Evolutionary conservation across 2,113 vertebrate genomes (phyloP), one percentile per base, ranked within the genome.

Genomic region (Hydropotes inermis): DNA sequence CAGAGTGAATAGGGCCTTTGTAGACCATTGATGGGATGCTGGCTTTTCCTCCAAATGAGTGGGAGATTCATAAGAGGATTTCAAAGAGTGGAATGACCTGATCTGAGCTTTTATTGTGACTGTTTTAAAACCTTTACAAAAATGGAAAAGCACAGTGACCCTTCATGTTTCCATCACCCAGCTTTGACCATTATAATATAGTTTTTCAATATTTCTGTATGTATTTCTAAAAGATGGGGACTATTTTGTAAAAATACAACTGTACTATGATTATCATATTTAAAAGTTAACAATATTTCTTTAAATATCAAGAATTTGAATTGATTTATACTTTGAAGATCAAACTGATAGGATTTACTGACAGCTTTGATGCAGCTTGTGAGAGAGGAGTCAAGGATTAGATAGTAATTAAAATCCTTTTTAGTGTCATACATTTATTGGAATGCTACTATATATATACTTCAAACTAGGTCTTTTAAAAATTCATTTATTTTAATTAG

Each of bases 271-370:
- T 61, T 60, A 45, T 52, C 23, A 6, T 57, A 43, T 79, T 78
- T 84, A 47, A 89, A 97, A 92, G 47, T 61, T 54, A 94, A 82
- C 28, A 39, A 50, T 76, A 36, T 87, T 78, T 57, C 25, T 64
- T 89, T 86, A 74, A 96, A n/a, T 76, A 47, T 86, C 39, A 91
- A 78, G 45, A 92, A 86, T 58, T 94, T 87, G 85, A 67, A 74
- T 43, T 43, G 54, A 21, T 64, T 61, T 11, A 1, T 58, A 16
- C 36, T 93, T 67, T 28, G 45, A 79, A 50, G 28, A 16, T 79
- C 78, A 79, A 45, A 25, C 25, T 21, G 36, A 30, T 86, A 70
- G 54, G n/a, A 64, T 93, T 95, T 96, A 33, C 36, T 89, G 33
- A 27, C 1, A 64, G 45, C 45, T 74, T 43, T 36, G 43, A 45